phyloP scores from a whole-genome alignment of 2,888 invertebrate genomes.

The Nycteola revayana region DNA sequence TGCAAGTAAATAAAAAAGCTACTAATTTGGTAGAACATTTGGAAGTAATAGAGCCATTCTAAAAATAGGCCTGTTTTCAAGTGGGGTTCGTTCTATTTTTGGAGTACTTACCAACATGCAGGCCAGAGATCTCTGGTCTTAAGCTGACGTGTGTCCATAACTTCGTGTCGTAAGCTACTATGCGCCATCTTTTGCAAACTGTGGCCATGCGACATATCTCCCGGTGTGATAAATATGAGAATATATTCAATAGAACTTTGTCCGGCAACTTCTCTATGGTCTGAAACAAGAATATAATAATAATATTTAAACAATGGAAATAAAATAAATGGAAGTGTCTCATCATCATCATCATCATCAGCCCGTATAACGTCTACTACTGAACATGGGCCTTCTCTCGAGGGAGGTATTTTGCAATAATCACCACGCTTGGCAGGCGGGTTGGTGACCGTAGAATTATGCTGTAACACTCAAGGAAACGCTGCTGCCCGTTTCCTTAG shows the following conservation, averaged over 20 bases:
- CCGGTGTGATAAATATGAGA: constrained; percentile 95
- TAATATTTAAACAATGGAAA: too few relatives aligned
- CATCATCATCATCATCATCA: too few relatives aligned
- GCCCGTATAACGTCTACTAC: too few relatives aligned
- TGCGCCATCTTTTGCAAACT: constrained; percentile 97
- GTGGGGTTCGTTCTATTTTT: constrained; percentile 12
- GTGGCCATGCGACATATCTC: constrained; percentile 97
- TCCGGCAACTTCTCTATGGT: constrained; percentile 98
- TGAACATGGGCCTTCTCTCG: too few relatives aligned
- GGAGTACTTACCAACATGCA: constrained; percentile 86
- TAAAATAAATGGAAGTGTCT: too few relatives aligned
- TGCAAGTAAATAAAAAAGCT: constrained; percentile 7
- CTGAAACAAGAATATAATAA: constrained; percentile 78
- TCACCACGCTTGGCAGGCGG: too few relatives aligned
- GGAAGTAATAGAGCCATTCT: not conserved
- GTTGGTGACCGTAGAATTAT: too few relatives aligned
- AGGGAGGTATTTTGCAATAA: too few relatives aligned
- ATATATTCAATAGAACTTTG: constrained; percentile 96
- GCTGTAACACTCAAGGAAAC: too few relatives aligned
- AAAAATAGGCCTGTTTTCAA: not conserved
- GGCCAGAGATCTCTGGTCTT: constrained; percentile 97
- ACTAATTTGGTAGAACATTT: constrained; percentile 19
- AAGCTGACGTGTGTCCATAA: constrained; percentile 98
- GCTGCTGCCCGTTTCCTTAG: too few relatives aligned
- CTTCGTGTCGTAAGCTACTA: constrained; percentile 96